These are phyloP conservation scores for Cantharis lateralis DNA, from an alignment of 2,888 invertebrate species.

Conservation along the genomic window DNA sequence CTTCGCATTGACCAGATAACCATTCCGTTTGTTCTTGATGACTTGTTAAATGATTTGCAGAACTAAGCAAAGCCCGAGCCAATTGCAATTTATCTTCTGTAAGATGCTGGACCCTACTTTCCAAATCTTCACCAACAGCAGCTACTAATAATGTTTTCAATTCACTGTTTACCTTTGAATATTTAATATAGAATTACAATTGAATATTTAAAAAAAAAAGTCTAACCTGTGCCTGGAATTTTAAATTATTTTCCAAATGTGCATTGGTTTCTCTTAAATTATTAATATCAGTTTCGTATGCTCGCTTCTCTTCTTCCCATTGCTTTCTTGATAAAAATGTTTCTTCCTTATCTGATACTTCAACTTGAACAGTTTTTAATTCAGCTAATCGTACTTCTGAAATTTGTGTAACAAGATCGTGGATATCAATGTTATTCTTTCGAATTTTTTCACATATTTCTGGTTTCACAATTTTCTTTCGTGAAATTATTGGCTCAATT, in stretches of 20 bases:
- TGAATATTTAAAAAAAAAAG: background rate
- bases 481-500: conserved; percentile 74
- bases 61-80: conserved; percentile 82
- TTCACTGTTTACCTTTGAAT: conserved; percentile 80
- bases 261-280: conserved; percentile 70
- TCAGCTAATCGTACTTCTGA: conserved; percentile 69
- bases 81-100: conserved; percentile 91
- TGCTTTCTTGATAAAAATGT: conserved; percentile 46
- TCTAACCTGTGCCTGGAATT: conserved; percentile 78
- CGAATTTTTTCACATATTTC: conserved; percentile 31
- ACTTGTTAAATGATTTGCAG: conserved; percentile 82
- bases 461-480: conserved; percentile 50
- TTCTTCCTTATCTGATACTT: conserved; percentile 54
- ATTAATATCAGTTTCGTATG: conserved; percentile 65
- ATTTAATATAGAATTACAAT: background rate
- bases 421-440: conserved; percentile 58
- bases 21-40: conserved; percentile 94
- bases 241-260: conserved; percentile 77
- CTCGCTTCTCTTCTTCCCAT: conserved; percentile 58
- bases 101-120: conserved; percentile 84
- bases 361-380: conserved; percentile 59
- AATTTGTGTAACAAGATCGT: conserved; percentile 71
- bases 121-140: conserved; percentile 92
- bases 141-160: conserved; percentile 91
- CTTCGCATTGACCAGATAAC: conserved; percentile 92